phyloP scores from a whole-genome alignment of 2,888 invertebrate genomes.

The Oithona nana region DNA sequence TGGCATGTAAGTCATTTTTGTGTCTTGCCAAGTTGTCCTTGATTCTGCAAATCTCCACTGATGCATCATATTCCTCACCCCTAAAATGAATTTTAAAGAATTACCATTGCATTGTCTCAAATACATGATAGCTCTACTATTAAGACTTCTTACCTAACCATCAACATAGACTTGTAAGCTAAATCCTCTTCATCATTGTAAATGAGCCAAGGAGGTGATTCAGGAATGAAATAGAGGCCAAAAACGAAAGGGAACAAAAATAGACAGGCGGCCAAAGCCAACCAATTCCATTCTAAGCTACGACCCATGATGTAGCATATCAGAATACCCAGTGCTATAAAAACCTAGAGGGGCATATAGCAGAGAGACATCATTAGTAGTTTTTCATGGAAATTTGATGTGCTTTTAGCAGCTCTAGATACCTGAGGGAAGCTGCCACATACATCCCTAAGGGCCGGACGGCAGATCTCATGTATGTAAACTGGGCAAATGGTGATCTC shows the following conservation, averaged over 20 bases:
- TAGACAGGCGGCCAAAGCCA: conserved; percentile 9
- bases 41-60: neutral
- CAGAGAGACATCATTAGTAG: neutral
- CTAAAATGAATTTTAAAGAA: too few species aligned
- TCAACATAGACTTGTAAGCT: conserved; percentile 10
- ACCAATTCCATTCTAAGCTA: conserved; percentile 14
- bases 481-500: conserved; percentile 14
- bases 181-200: conserved; percentile 14
- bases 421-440: conserved; percentile 15
- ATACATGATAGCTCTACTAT: too few species aligned
- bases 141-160: too few species aligned
- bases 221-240: conserved; percentile 16
- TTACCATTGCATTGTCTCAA: too few species aligned
- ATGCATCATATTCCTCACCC: conserved; percentile 14
- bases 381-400: neutral
- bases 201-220: conserved; percentile 10
- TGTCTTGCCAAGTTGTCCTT: conserved; percentile 7
- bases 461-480: conserved; percentile 14
- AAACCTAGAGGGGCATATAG: too few species aligned
- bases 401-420: neutral
- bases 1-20: conserved; percentile 12
- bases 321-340: conserved; percentile 12
- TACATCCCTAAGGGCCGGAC: conserved; percentile 9
- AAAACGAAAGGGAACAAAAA: conserved; percentile 11
- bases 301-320: conserved; percentile 14